Percentiles rank a stretch among this genome's conserved stretches.
Conservation (phyloP, 2,113 vertebrate species). For the Macquaria australasica region DNA sequence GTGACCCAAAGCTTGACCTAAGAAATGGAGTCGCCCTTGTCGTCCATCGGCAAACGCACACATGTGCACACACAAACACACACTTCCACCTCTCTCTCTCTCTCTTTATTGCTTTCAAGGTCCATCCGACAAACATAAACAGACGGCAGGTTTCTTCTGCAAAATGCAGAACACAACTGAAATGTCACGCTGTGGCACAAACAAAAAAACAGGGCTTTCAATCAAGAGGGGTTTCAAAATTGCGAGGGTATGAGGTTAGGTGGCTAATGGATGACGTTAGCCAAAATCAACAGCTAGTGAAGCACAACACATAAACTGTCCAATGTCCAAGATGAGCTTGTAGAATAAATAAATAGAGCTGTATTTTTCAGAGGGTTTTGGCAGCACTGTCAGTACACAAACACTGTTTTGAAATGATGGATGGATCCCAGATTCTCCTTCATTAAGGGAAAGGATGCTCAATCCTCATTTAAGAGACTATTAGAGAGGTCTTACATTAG, state of each 20-base stretch:
- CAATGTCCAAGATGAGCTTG: slow-evolving; percentile 39
- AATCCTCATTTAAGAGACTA: slow-evolving; percentile 22
- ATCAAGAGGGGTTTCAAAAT: slow-evolving; percentile 24
- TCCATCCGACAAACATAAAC: slow-evolving; percentile 21
- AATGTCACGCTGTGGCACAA: slow-evolving; percentile 40
- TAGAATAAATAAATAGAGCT: slow-evolving; percentile 51
- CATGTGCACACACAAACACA: background rate
- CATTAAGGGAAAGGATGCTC: background rate
- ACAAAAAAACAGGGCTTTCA: slow-evolving; percentile 24
- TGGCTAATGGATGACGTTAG: slow-evolving; percentile 43
- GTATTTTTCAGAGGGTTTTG: slow-evolving; percentile 41
- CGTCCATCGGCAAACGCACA: slow-evolving; percentile 6
- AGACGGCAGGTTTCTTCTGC: slow-evolving; percentile 39
- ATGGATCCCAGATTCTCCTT: slow-evolving; percentile 18
- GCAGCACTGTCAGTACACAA: slow-evolving; percentile 46
- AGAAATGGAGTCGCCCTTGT: slow-evolving; percentile 75
- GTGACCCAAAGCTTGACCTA: slow-evolving; percentile 85
- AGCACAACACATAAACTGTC: slow-evolving; percentile 33
- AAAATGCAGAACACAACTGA: slow-evolving; percentile 26
- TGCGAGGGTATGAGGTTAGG: background rate
- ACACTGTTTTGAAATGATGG: slow-evolving; percentile 39
- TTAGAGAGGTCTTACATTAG: background rate
- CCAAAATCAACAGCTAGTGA: slow-evolving; percentile 57
- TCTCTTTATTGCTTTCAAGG: slow-evolving; percentile 26
- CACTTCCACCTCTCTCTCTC: background rate